phyloP scores from a whole-genome alignment of 2,888 invertebrate genomes.

The Ethmia dodecea region DNA sequence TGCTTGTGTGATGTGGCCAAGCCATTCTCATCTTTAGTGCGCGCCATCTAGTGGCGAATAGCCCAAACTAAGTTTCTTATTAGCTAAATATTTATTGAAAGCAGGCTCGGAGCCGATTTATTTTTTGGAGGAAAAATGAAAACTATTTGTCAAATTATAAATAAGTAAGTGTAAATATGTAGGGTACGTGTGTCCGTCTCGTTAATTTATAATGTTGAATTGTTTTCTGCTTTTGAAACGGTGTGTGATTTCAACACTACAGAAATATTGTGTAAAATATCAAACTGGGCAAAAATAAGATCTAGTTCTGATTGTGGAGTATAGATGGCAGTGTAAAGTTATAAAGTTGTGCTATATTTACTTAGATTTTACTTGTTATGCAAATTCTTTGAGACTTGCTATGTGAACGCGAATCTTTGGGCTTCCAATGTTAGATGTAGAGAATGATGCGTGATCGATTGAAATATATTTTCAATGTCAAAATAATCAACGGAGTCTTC shows the following conservation, averaged over 20 bases:
- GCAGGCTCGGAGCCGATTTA: slow-evolving; percentile 3
- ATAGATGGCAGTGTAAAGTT: too few species aligned
- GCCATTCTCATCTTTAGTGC: slow-evolving; percentile 7
- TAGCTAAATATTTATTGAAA: background rate
- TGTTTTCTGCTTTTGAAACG: too few species aligned
- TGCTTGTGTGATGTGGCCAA: slow-evolving; percentile 6
- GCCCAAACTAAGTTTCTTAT: slow-evolving; percentile 11
- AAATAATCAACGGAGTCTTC: slow-evolving; percentile 37
- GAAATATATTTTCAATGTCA: slow-evolving; percentile 69
- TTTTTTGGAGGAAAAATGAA: slow-evolving; percentile 12
- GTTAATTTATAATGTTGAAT: slow-evolving; percentile 24
- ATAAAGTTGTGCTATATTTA: too few species aligned
- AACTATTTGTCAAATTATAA: slow-evolving; percentile 64
- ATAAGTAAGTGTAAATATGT: slow-evolving; percentile 55
- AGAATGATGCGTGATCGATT: slow-evolving; percentile 8
- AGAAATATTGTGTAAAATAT: too few species aligned
- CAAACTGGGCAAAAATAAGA: too few species aligned
- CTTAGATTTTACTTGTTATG: too few species aligned
- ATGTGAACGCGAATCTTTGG: slow-evolving; percentile 29
- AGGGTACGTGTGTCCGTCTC: slow-evolving; percentile 23
- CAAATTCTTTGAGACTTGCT: too few species aligned
- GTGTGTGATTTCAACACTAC: too few species aligned
- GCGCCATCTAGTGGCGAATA: slow-evolving; percentile 32
- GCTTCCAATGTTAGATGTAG: slow-evolving; percentile 30
- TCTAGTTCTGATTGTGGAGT: too few species aligned